A percentile compares a stretch with the other conserved stretches of the same genome.
Conservation (phyloP, 2,888 invertebrate species). For the Nemotelus pantherinus region DNA sequence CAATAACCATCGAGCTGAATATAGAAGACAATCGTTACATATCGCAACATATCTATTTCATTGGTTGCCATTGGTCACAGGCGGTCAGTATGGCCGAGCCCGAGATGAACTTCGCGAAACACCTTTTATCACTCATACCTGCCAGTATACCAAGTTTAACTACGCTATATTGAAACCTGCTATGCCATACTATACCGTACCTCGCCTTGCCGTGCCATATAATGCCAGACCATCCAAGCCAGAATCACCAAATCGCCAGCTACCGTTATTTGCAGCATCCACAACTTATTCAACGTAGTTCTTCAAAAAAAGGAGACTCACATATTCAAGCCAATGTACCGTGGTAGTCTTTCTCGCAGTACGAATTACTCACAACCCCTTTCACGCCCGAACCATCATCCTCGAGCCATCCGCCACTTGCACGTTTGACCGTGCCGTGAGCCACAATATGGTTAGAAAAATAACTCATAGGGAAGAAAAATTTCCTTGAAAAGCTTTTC, state of each 20-base stretch:
- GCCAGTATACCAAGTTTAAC: neutral
- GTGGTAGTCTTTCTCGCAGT: neutral
- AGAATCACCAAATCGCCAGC: conserved; percentile 22
- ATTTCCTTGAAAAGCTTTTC: conserved; percentile 38
- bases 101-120: conserved; percentile 41
- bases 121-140: conserved; percentile 44
- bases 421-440: conserved; percentile 34
- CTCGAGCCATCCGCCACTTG: neutral
- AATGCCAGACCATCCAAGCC: neutral
- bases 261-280: neutral
- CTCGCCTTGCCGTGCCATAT: neutral
- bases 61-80: conserved; percentile 55
- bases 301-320: conserved; percentile 39
- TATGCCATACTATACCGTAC: neutral
- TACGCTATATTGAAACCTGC: neutral
- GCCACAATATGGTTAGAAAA: conserved; percentile 44
- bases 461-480: conserved; percentile 41
- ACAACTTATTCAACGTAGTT: conserved; percentile 32
- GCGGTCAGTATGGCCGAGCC: conserved; percentile 36
- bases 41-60: conserved; percentile 53
- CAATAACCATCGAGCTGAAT: conserved; percentile 55
- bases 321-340: conserved; percentile 28
- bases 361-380: conserved; percentile 18
- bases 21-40: conserved; percentile 54
- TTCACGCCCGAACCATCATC: neutral